Percentiles rank a stretch among this genome's conserved stretches.
phyloP scores from a whole-genome alignment of 2,113 vertebrate species.

The Antennarius striatus region DNA sequence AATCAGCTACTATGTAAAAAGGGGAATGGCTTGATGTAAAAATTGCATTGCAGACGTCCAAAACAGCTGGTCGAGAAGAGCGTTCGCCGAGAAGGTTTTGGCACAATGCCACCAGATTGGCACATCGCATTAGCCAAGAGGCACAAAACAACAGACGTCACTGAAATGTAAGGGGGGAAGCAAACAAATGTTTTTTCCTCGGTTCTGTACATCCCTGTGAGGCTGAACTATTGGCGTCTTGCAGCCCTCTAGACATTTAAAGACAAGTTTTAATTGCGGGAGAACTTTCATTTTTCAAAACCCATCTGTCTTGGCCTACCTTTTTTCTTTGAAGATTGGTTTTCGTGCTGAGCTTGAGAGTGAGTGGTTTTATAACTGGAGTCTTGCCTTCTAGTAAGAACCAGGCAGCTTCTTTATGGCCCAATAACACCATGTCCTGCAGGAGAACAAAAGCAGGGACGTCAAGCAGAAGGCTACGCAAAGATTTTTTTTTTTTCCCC shows the following conservation, averaged over 20 bases:
- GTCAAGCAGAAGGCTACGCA: slow-evolving; percentile 32
- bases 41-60: neutral
- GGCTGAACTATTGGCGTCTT: slow-evolving; percentile 6
- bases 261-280: slow-evolving; percentile 3
- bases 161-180: neutral
- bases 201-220: neutral
- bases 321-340: slow-evolving; percentile 28
- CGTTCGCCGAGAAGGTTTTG: slow-evolving; percentile 23
- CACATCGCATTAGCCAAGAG: neutral
- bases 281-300: neutral
- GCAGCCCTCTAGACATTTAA: neutral
- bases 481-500: slow-evolving; percentile 31
- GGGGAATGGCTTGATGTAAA: slow-evolving; percentile 39
- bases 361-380: slow-evolving; percentile 35
- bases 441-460: slow-evolving; percentile 45
- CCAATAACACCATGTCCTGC: slow-evolving; percentile 58
- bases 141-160: slow-evolving; percentile 10
- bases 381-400: slow-evolving; percentile 38
- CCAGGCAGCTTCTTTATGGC: slow-evolving; percentile 46
- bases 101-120: slow-evolving; percentile 4
- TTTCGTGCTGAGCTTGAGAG: slow-evolving; percentile 10
- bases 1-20: slow-evolving; percentile 10
- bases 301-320: neutral
- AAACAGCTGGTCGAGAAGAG: slow-evolving; percentile 43
- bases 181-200: slow-evolving; percentile 4